Evolutionary conservation across 2,888 invertebrate species (phyloP).

Genomic region (Erpobdella octoculata): DNA sequence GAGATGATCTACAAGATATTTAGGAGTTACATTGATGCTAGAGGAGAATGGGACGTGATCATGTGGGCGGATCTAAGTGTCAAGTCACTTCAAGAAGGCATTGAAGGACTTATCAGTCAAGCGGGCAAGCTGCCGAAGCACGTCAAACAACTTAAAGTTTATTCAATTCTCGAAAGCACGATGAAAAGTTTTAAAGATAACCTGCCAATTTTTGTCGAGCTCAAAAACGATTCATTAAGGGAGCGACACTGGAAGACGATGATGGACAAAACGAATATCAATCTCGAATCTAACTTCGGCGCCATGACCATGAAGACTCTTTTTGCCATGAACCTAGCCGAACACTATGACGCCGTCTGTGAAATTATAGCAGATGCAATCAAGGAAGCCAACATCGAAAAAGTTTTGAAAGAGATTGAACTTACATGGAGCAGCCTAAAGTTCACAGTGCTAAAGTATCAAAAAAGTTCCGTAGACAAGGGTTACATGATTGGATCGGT

Average conservation of each 20-base stretch:
- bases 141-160: conserved; percentile 59
- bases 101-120: conserved; percentile 73
- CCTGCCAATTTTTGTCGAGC: conserved; percentile 77
- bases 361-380: conserved; percentile 79
- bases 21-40: conserved; percentile 64
- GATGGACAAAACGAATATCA: conserved; percentile 72
- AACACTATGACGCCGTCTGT: conserved; percentile 71
- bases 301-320: conserved; percentile 81
- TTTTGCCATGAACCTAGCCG: conserved; percentile 82
- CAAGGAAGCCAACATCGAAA: conserved; percentile 80
- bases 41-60: conserved; percentile 76
- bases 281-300: conserved; percentile 74
- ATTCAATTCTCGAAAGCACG: conserved; percentile 65
- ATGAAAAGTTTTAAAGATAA: conserved; percentile 81
- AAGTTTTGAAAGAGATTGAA: conserved; percentile 72
- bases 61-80: conserved; percentile 80
- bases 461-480: conserved; percentile 65
- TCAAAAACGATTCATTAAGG: conserved; percentile 81
- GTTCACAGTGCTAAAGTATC: conserved; percentile 52
- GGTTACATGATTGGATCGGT: conserved; percentile 73
- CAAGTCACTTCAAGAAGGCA: conserved; percentile 72
- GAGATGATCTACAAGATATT: conserved; percentile 70
- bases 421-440: conserved; percentile 57
- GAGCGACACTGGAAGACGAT: conserved; percentile 82
- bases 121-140: conserved; percentile 67